Evolutionary conservation across 2,888 invertebrate species (phyloP).

Genomic region (Tupiocoris notatus): DNA sequence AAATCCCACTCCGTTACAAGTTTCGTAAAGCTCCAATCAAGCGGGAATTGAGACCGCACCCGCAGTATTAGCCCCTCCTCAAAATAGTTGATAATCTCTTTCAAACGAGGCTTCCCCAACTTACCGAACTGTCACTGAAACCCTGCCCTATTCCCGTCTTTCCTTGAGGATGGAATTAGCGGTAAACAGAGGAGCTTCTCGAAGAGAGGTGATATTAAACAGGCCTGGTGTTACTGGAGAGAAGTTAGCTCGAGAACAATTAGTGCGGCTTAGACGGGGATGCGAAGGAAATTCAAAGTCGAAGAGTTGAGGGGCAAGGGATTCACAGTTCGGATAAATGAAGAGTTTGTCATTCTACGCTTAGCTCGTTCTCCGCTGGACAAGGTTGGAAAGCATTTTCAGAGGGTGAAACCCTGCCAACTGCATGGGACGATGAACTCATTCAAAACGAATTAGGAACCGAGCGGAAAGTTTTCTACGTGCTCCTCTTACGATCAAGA

Average conservation of each 20-base stretch:
- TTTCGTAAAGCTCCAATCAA: not conserved
- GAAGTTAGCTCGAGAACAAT: not conserved
- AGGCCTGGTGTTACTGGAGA: too few species aligned
- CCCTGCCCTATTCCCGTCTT: too few species aligned
- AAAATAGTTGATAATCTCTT: conserved; percentile 23
- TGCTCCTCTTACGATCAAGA: too few species aligned
- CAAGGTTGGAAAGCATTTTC: not conserved
- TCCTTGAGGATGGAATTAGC: not conserved
- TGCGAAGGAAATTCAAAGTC: too few species aligned
- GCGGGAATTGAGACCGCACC: too few species aligned
- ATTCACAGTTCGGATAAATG: too few species aligned
- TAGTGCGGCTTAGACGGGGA: not conserved
- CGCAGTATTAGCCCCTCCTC: not conserved
- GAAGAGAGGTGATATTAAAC: not conserved
- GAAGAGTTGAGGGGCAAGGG: too few species aligned
- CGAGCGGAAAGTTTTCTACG: too few species aligned
- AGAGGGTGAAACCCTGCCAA: not conserved
- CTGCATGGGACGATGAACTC: not conserved
- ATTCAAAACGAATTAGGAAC: not conserved
- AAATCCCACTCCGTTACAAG: not conserved
- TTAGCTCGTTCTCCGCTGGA: too few species aligned
- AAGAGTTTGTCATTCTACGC: not conserved
- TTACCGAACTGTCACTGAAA: not conserved
- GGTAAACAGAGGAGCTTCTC: not conserved
- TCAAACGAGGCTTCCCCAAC: not conserved